phyloP scores from a whole-genome alignment of 1,140 invertebrate genomes.

The Anoplophora glabripennis region DNA sequence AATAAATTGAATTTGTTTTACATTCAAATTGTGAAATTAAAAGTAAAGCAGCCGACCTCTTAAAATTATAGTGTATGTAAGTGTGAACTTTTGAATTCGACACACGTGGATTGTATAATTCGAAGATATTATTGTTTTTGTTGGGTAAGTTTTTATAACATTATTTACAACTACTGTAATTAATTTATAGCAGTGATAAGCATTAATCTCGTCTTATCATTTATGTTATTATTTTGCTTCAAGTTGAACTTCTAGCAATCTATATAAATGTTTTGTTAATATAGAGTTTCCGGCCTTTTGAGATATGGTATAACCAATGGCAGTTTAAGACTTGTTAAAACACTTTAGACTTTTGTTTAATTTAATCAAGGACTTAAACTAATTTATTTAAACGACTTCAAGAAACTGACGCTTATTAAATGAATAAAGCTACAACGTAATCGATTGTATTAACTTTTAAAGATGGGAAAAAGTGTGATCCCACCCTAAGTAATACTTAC shows the following conservation, averaged over 20 bases:
- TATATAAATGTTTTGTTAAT: conserved; percentile 12
- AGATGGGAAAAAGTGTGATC: no score
- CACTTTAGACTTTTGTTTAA: conserved; percentile 19
- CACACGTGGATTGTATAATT: conserved; percentile 18
- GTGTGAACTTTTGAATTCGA: neutral
- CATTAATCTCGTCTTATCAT: conserved; percentile 5
- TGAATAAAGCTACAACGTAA: neutral
- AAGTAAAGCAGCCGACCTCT: conserved; percentile 2
- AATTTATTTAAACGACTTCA: no score
- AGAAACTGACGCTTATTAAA: neutral
- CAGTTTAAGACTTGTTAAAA: conserved; percentile 19
- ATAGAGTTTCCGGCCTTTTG: conserved; percentile 13
- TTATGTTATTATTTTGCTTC: conserved; percentile 1
- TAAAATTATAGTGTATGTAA: neutral
- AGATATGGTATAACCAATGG: conserved; percentile 20
- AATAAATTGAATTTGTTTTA: neutral
- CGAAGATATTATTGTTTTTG: no score
- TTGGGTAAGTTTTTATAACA: no score
- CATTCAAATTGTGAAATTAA: conserved; percentile 4
- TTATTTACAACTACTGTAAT: neutral
- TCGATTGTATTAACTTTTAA: no score
- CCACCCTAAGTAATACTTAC: no score
- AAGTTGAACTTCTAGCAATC: conserved; percentile 10
- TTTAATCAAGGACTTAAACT: neutral
- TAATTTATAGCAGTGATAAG: neutral